These are phyloP conservation scores for Aphelenchoides avenae DNA, from an alignment of 1,140 invertebrate species.

Conservation along the genomic window DNA sequence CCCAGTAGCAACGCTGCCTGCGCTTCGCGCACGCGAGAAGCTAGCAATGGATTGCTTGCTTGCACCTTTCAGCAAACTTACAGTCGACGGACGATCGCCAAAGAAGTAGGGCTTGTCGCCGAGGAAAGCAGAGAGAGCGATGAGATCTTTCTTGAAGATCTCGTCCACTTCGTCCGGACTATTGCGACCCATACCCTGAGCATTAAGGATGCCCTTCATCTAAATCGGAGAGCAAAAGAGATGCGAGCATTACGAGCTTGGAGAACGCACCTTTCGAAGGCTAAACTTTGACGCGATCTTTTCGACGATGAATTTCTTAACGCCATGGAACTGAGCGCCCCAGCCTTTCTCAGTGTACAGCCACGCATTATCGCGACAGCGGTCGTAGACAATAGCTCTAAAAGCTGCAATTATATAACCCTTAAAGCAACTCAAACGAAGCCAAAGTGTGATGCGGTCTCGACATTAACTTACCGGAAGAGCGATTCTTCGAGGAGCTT, in stretches of 20 bases:
- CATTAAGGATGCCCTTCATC: slow-evolving; percentile 15
- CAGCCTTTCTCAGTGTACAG: slow-evolving; percentile 21
- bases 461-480: slow-evolving; percentile 27
- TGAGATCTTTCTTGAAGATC: slow-evolving; percentile 82
- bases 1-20: too few species aligned
- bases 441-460: neutral
- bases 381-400: slow-evolving; percentile 24
- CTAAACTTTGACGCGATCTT: slow-evolving; percentile 15
- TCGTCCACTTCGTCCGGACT: slow-evolving; percentile 81
- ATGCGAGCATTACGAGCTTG: neutral
- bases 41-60: too few species aligned
- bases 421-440: neutral
- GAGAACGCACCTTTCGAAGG: neutral
- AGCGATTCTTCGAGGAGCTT: slow-evolving; percentile 74
- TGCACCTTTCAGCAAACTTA: too few species aligned
- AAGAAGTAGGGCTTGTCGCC: slow-evolving; percentile 80
- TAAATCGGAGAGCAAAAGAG: too few species aligned
- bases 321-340: slow-evolving; percentile 13
- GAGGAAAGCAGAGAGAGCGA: slow-evolving; percentile 72
- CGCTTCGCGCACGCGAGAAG: too few species aligned
- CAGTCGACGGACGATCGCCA: slow-evolving; percentile 78
- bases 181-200: slow-evolving; percentile 77
- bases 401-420: slow-evolving; percentile 1
- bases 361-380: slow-evolving; percentile 20
- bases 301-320: slow-evolving; percentile 28